Base-by-base conservation (phyloP, 2,113 vertebrate species). In the Chaetops frenatus region DNA sequence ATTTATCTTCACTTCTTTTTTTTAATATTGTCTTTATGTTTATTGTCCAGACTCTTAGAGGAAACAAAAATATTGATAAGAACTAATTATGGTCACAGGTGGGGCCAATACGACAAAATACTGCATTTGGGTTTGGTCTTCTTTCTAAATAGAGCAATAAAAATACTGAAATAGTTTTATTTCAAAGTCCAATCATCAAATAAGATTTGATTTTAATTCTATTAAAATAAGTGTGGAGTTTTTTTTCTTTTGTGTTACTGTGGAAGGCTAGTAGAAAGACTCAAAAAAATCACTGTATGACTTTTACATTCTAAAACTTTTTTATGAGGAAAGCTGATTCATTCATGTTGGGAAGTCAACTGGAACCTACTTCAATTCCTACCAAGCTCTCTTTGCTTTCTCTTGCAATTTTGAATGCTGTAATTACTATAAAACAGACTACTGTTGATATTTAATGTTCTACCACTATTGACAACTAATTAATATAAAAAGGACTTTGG, bases 271-370 rank as follows among this genome's bases (percentile, higher is more conserved):
- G 33, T 4, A 21, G 18, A 66, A 91, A 86, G 27, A 45, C 22
- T 42, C 23, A 56, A 53, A 14, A 60, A 74, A 85, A 86, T 61
- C 0, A 64, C 0, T 35, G 10, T 6, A 35, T 1, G 42, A 3
- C 22, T 66, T 44, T 15, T 31, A n/a, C 0, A 1, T 42, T 15
- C 3, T 11, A 71, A 74, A 27, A 76, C 5, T 10, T 62, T 61
- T 45, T 76, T 36, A 24, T 47, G 9, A 60, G 9, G 8, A 81
- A 77, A 60, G 28, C 7, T 8, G 15, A 71, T 31, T 80, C 7
- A 66, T 72, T 72, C 7, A 9, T 8, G 5, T 8, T 48, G 19
- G 14, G 22, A 35, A 94, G 33, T 17, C 64, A 77, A 53, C 3
- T 21, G 18, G 9, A 67, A 71, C 33, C n/a, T 66, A 57, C 18